Evolutionary conservation across 2,797 vertebrate genomes (phyloP).

Genomic region (Martes flavigula): DNA sequence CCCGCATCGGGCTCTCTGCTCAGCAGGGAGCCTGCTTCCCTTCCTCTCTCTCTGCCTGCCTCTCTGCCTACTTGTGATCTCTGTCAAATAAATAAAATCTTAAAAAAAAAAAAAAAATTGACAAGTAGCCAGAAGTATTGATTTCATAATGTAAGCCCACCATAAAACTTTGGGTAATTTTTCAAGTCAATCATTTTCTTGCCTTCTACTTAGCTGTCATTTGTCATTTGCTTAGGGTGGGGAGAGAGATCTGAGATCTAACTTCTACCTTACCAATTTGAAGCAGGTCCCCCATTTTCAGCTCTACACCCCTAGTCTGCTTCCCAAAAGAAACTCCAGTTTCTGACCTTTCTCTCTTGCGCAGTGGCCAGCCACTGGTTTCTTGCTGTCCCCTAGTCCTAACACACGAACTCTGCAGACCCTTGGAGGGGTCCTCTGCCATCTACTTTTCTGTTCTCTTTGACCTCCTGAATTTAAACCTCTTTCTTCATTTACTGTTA

Average conservation of each 20-base stretch:
- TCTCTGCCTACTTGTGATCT: too few species aligned
- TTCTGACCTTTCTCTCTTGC: background rate
- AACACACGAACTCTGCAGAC: background rate
- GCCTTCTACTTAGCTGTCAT: background rate
- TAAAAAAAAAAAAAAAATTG: background rate
- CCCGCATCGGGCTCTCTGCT: too few species aligned
- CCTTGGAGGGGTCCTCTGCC: background rate
- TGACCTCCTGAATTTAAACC: background rate
- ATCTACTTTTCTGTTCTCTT: background rate
- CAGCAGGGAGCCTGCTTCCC: too few species aligned
- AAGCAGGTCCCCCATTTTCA: background rate
- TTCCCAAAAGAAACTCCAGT: background rate
- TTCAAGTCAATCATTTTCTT: background rate
- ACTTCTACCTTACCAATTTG: background rate
- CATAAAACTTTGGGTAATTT: background rate
- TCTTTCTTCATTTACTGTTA: background rate
- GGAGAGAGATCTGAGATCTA: background rate
- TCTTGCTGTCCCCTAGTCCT: background rate
- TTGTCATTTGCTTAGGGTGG: background rate
- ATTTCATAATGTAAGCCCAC: background rate
- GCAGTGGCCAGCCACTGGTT: background rate
- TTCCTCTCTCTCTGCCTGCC: too few species aligned
- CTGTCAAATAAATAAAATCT: too few species aligned
- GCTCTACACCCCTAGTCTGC: background rate
- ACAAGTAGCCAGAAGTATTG: background rate